Percentiles rank a stretch among this genome's conserved stretches.
Evolutionary conservation across 2,888 invertebrate species (phyloP).

Genomic region (Limnephilus lunatus): DNA sequence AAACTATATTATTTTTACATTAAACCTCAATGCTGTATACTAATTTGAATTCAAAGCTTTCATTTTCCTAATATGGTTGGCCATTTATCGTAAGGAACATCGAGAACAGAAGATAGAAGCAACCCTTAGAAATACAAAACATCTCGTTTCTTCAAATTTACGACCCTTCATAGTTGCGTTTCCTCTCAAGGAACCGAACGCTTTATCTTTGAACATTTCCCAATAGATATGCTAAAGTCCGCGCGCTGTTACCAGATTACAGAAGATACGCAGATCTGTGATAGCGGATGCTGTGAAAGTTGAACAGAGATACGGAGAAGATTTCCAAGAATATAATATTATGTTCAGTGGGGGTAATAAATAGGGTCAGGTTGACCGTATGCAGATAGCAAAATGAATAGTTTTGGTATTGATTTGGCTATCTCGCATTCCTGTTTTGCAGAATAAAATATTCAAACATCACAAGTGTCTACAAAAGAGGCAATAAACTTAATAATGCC

Average conservation of each 20-base stretch:
- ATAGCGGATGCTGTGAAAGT: slow-evolving; percentile 22
- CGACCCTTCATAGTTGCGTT: neutral
- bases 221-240: slow-evolving; percentile 4
- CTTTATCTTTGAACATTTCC: neutral
- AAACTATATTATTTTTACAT: too few species aligned
- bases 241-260: neutral
- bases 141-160: slow-evolving; percentile 2
- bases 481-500: neutral
- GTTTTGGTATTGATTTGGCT: neutral
- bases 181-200: slow-evolving; percentile 6
- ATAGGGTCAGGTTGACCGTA: neutral
- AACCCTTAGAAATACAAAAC: neutral
- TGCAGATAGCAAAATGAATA: slow-evolving; percentile 2
- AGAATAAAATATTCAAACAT: neutral
- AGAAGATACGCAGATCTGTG: slow-evolving; percentile 26
- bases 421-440: neutral
- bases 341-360: neutral
- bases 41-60: neutral
- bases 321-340: neutral
- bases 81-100: neutral
- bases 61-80: neutral
- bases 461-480: neutral
- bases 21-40: too few species aligned
- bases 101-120: neutral
- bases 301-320: neutral